Evolutionary conservation across 2,888 invertebrate genomes (phyloP).

Genomic region (Muschampia plurimacula): DNA sequence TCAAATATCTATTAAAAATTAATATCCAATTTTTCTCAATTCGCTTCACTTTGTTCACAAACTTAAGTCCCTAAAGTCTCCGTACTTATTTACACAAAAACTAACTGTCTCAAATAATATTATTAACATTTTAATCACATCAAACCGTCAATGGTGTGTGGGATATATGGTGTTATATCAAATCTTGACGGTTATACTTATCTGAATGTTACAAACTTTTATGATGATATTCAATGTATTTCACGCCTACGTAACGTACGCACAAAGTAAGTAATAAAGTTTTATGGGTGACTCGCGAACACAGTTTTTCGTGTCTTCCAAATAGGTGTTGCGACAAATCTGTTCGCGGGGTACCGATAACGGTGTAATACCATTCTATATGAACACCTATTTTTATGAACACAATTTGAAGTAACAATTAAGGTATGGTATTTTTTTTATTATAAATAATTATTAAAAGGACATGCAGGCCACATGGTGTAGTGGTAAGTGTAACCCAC

Average conservation of each 20-base stretch:
- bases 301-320: slow-evolving; percentile 66
- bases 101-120: neutral
- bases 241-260: slow-evolving; percentile 11
- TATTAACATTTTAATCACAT: slow-evolving; percentile 5
- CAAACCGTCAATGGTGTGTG: slow-evolving; percentile 1
- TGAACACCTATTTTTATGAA: neutral
- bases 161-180: slow-evolving; percentile 2
- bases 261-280: slow-evolving; percentile 50
- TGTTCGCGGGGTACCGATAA: slow-evolving; percentile 55
- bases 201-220: slow-evolving; percentile 6
- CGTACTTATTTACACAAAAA: slow-evolving; percentile 9
- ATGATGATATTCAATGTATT: slow-evolving; percentile 5
- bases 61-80: neutral
- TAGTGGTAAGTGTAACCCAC: too few relatives aligned
- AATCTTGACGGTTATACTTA: slow-evolving; percentile 2
- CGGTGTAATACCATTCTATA: neutral
- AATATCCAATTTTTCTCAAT: neutral
- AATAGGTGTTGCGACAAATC: slow-evolving; percentile 74
- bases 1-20: neutral
- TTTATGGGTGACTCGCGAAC: slow-evolving; percentile 53
- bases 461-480: too few relatives aligned
- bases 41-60: neutral
- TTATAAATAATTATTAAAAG: too few relatives aligned
- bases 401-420: too few relatives aligned
- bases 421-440: too few relatives aligned